Percentiles rank a stretch among this genome's conserved stretches.
Evolutionary conservation across 1,140 invertebrate species (phyloP).

Genomic region (Chymomyza costata): DNA sequence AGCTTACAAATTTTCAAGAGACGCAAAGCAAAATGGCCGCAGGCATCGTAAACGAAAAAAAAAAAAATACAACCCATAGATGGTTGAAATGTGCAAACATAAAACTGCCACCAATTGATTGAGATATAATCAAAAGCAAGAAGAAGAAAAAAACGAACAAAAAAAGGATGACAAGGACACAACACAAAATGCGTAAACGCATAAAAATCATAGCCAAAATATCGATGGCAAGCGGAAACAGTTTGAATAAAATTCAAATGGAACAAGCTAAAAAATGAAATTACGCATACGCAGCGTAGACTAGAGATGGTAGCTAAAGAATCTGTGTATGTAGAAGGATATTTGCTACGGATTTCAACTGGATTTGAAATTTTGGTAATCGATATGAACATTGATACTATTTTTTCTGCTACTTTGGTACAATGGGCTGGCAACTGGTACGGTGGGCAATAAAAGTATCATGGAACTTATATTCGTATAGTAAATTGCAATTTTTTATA

Average conservation of each 20-base stretch:
- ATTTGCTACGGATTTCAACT: no score
- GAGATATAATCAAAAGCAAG: conserved; percentile 65
- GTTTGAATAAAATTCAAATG: background rate
- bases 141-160: conserved; percentile 28
- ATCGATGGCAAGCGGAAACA: conserved; percentile 24
- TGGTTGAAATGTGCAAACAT: conserved; percentile 69
- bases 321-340: no score
- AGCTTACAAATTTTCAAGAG: conserved; percentile 55
- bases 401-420: no score
- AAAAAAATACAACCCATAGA: conserved; percentile 33
- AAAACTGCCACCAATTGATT: conserved; percentile 71
- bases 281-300: conserved; percentile 54
- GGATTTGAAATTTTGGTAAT: no score
- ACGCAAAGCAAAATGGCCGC: conserved; percentile 35
- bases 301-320: no score
- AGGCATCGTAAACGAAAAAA: conserved; percentile 51
- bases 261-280: conserved; percentile 56
- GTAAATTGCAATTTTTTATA: no score
- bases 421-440: no score
- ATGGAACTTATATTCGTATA: no score
- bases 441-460: no score
- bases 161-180: conserved; percentile 9
- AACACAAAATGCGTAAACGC: conserved; percentile 47
- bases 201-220: conserved; percentile 56
- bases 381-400: no score